Evolutionary conservation across 2,113 vertebrate species (phyloP), one percentile per base, ranked within the genome.

Genomic region (Cryptomyrus ogoouensis): DNA sequence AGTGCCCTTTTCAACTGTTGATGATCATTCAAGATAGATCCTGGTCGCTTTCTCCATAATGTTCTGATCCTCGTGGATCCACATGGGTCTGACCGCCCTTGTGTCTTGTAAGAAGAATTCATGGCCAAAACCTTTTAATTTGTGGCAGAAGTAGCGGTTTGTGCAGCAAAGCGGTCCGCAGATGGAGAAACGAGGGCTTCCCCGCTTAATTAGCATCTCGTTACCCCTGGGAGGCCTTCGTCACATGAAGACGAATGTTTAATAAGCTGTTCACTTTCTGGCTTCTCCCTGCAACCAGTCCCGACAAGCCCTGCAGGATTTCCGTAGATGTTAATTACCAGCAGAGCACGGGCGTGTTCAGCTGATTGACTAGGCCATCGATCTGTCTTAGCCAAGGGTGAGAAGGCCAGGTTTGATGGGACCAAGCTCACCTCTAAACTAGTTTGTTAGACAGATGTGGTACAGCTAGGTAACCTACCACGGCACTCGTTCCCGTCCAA

Each of bases 291-390:
- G 80, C 89, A 10, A 39, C 62, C 21, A 27, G 31, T 49, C 12
- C 77, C 3, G 39, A 15, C 39, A 47, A 39, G 49, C 39, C 24
- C 88, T 42, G 87, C 39, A 87, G 84, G 19, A 70, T 89, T 62
- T 39, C 17, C 27, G 19, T n/a, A 90, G n/a, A 56, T 70, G 62
- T 87, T 70, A 70, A 70, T 70, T 70, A 70, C n/a, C 13, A 88
- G 42, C 9, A 44, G 49, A 70, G 90, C 91, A 90, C 91, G 89
- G 93, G 92, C 92, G 89, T 87, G 92, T 92, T 94, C 95, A 89
- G 94, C 95, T 95, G 95, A 95, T 96, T 95, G 95, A 95, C 95
- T 89, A 56, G 52, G 89, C 58, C 27, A 91, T 91, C 92, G 91
- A 95, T 94, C 94, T 93, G 94, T 93, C 91, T 90, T 87, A 46